phyloP scores from a whole-genome alignment of 2,113 vertebrate species.

The Heterotilapia buettikoferi region DNA sequence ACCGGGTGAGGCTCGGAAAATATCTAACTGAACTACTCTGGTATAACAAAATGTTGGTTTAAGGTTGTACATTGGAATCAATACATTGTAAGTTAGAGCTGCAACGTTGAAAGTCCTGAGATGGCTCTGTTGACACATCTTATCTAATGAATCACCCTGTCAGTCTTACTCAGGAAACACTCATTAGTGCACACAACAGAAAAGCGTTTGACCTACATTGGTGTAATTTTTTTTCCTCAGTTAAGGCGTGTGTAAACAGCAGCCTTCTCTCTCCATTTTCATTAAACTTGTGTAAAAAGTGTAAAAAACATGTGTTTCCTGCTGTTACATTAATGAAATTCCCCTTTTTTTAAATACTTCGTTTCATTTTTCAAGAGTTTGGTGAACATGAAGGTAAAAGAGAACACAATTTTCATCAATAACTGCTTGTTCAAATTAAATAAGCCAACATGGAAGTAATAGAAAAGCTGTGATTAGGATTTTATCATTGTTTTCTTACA shows the following conservation, averaged over 20 bases:
- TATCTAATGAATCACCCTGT: conserved; percentile 41
- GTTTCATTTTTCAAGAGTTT: background rate
- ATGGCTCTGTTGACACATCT: conserved; percentile 25
- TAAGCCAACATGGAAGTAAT: background rate
- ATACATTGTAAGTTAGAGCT: background rate
- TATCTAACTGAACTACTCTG: background rate
- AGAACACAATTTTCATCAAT: background rate
- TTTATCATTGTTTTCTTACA: background rate
- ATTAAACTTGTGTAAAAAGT: background rate
- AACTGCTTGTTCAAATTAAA: background rate
- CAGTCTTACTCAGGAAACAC: conserved; percentile 42
- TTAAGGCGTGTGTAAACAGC: conserved; percentile 25
- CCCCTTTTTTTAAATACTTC: background rate
- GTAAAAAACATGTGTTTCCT: background rate
- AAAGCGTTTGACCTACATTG: conserved; percentile 40
- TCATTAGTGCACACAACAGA: conserved; percentile 32
- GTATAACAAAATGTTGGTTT: background rate
- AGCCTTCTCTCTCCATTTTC: background rate
- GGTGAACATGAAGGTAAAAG: too few species aligned
- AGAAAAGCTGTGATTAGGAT: background rate
- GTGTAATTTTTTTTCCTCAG: background rate
- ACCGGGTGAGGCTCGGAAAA: background rate
- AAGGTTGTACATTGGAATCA: background rate
- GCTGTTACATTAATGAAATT: conserved; percentile 5
- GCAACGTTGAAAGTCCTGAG: background rate